Percentiles rank a stretch among this genome's conserved stretches.
Conservation (phyloP, 2,113 vertebrate genomes). For the Rhinoderma darwinii region DNA sequence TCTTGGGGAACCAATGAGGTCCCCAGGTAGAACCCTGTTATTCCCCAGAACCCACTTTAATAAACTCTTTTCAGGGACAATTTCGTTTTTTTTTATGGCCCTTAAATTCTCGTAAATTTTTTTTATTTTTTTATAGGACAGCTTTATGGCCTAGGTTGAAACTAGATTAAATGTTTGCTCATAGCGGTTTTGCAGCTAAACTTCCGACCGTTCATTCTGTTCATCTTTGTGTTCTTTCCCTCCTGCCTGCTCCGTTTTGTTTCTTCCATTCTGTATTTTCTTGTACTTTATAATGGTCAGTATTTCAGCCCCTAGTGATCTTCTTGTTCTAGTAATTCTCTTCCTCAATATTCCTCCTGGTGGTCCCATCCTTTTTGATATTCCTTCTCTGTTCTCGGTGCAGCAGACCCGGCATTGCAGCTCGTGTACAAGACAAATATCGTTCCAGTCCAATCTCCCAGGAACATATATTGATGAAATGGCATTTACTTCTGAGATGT, state of each 20-base stretch:
- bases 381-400: slow-evolving; percentile 4
- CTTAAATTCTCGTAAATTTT: too few species aligned
- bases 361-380: slow-evolving; percentile 14
- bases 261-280: background rate
- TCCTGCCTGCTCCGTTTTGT: background rate
- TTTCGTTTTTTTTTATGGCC: too few species aligned
- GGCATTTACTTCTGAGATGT: slow-evolving; percentile 19
- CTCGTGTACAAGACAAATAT: slow-evolving; percentile 40
- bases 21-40: too few species aligned
- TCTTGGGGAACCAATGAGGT: too few species aligned
- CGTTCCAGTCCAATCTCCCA: slow-evolving; percentile 2
- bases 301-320: background rate
- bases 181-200: background rate
- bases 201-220: background rate
- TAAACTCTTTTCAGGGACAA: too few species aligned
- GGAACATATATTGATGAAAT: slow-evolving; percentile 45
- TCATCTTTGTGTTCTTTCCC: background rate
- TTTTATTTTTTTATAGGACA: background rate
- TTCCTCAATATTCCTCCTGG: background rate
- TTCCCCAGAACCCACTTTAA: too few species aligned
- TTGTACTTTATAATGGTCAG: background rate
- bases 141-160: background rate
- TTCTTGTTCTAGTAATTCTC: background rate
- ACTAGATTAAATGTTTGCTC: background rate
- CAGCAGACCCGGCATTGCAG: slow-evolving; percentile 10